Percentiles rank a stretch among this genome's conserved stretches.
These are phyloP conservation scores for Crocallis elinguaria DNA, from an alignment of 2,888 invertebrate species.

Conservation along the genomic window DNA sequence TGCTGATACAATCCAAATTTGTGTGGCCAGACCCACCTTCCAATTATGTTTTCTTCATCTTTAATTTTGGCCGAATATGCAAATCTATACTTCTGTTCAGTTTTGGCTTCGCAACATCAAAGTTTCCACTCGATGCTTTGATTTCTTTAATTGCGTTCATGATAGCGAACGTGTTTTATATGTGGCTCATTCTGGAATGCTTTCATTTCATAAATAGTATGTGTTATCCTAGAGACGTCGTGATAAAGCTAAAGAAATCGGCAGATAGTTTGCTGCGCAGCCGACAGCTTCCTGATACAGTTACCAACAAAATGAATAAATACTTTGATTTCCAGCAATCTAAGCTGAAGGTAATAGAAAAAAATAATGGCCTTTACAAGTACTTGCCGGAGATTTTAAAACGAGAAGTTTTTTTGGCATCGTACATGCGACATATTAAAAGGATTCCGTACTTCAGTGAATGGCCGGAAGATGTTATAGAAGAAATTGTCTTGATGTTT, in stretches of 20 bases:
- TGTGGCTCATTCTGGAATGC: conserved; percentile 47
- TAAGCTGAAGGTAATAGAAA: conserved; percentile 32
- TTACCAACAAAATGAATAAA: conserved; percentile 34
- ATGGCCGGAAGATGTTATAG: conserved; percentile 45
- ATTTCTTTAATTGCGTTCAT: conserved; percentile 38
- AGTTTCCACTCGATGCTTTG: conserved; percentile 39
- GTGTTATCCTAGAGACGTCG: conserved; percentile 34
- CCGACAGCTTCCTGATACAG: conserved; percentile 42
- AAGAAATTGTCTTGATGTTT: conserved; percentile 35
- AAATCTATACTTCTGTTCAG: conserved; percentile 48
- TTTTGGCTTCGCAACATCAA: conserved; percentile 28
- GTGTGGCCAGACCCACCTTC: neutral
- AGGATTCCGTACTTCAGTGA: conserved; percentile 46
- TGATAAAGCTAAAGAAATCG: conserved; percentile 17
- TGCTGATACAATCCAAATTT: conserved; percentile 22
- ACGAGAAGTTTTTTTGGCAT: conserved; percentile 37
- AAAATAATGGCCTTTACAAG: conserved; percentile 35
- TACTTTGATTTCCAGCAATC: conserved; percentile 42
- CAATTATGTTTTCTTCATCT: conserved; percentile 18
- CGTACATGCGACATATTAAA: conserved; percentile 33
- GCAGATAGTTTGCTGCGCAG: conserved; percentile 31
- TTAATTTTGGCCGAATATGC: conserved; percentile 42
- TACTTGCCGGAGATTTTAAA: conserved; percentile 40
- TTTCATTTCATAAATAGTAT: conserved; percentile 37
- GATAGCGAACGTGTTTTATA: conserved; percentile 43